Evolutionary conservation across 2,888 invertebrate genomes (phyloP).

Genomic region (Tryphoninae sp.): DNA sequence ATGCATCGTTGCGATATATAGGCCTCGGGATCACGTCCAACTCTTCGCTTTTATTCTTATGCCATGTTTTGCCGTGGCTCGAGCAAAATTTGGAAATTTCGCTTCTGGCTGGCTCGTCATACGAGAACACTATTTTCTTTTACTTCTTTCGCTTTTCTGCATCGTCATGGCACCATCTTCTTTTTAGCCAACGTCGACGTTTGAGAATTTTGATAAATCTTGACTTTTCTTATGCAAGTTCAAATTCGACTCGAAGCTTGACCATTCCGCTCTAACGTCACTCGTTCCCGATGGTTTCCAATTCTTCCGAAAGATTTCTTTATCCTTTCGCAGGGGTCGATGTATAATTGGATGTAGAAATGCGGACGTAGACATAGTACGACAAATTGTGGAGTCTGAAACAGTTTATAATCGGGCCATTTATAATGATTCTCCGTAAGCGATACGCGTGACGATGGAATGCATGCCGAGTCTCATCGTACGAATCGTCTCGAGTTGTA

Average conservation of each 20-base stretch:
- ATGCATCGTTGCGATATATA: slow-evolving; percentile 13
- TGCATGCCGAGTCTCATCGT: slow-evolving; percentile 20
- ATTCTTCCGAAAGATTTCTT: too few relatives aligned
- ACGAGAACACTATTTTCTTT: background rate
- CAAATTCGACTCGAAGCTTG: too few relatives aligned
- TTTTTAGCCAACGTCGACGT: too few relatives aligned
- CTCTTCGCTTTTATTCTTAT: slow-evolving; percentile 46
- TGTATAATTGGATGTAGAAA: background rate
- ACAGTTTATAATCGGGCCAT: background rate
- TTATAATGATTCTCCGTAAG: slow-evolving; percentile 21
- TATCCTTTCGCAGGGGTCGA: too few relatives aligned
- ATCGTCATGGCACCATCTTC: too few relatives aligned
- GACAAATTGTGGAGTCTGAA: background rate
- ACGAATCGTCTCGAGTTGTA: slow-evolving; percentile 25
- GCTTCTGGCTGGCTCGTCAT: background rate
- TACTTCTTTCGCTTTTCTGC: background rate
- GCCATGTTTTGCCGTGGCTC: slow-evolving; percentile 39
- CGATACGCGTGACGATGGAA: slow-evolving; percentile 18
- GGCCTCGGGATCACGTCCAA: slow-evolving; percentile 58
- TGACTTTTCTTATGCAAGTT: too few relatives aligned
- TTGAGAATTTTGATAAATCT: too few relatives aligned
- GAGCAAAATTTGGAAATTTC: slow-evolving; percentile 11
- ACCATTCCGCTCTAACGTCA: too few relatives aligned
- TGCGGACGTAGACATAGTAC: background rate
- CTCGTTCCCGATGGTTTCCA: too few relatives aligned